phyloP scores from a whole-genome alignment of 2,113 vertebrate species.

The Callaeas wilsoni region DNA sequence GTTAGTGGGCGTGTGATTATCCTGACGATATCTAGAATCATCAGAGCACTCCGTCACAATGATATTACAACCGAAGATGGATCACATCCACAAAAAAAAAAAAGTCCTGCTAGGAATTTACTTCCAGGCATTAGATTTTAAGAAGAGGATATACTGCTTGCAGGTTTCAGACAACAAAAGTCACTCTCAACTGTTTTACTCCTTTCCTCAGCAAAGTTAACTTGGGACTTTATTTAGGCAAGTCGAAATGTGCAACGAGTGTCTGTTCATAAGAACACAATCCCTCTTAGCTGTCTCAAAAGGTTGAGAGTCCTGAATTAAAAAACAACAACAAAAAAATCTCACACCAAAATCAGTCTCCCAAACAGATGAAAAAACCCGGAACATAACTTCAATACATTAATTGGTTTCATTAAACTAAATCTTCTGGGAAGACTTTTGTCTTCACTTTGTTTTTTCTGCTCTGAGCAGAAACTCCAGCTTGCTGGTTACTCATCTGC shows the following conservation, averaged over 20 bases:
- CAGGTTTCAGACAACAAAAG: background rate
- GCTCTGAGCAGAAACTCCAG: background rate
- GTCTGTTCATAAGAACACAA: background rate
- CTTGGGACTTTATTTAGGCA: background rate
- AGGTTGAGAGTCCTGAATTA: background rate
- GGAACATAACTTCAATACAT: background rate
- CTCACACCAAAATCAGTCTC: background rate
- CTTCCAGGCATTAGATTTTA: background rate
- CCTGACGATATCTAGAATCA: background rate
- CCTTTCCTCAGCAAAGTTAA: background rate
- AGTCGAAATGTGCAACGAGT: background rate
- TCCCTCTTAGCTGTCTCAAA: background rate
- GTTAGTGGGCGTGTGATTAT: background rate
- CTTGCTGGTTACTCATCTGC: background rate
- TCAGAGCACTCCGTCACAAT: background rate
- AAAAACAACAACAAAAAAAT: background rate
- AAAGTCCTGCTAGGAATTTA: background rate
- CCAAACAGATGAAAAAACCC: background rate
- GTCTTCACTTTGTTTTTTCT: background rate
- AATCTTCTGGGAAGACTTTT: background rate
- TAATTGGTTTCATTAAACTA: background rate
- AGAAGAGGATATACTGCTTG: background rate
- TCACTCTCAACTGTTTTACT: background rate
- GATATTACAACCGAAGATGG: background rate
- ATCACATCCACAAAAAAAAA: background rate